Percentiles rank a stretch among this genome's conserved stretches.
These are phyloP conservation scores for Calcarius ornatus DNA, from an alignment of 2,113 vertebrate species.

Conservation along the genomic window DNA sequence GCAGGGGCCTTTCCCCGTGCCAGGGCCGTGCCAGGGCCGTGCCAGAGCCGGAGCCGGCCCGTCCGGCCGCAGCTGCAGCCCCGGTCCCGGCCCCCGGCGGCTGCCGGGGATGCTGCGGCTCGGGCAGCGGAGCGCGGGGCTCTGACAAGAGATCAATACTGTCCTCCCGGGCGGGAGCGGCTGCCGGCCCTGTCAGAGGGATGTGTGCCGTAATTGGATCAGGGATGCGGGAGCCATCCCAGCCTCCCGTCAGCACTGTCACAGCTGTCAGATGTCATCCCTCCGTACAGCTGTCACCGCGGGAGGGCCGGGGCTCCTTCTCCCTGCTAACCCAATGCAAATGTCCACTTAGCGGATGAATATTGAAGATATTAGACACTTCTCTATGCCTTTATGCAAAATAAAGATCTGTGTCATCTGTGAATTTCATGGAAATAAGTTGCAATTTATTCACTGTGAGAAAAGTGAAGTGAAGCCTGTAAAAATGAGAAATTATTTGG, in stretches of 20 bases:
- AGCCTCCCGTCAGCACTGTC: constrained; percentile 90
- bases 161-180: constrained; percentile 93
- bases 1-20: constrained; percentile 82
- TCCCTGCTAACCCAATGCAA: constrained; percentile 89
- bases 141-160: constrained; percentile 99
- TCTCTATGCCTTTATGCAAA: constrained; percentile 99
- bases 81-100: not conserved
- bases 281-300: constrained; percentile 93
- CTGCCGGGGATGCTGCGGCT: not conserved
- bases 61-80: not conserved
- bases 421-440: constrained; percentile 99
- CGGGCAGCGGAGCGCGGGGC: constrained; percentile 71
- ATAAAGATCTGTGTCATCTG: constrained; percentile 96
- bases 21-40: not conserved
- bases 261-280: constrained; percentile 99
- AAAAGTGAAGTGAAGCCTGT: constrained; percentile 90
- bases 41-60: not conserved
- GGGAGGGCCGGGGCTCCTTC: constrained; percentile 85
- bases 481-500: constrained; percentile 95
- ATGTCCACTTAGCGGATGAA: constrained; percentile 99
- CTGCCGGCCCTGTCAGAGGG: constrained; percentile 97
- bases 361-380: constrained; percentile 93
- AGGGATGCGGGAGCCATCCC: constrained; percentile 90
- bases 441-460: constrained; percentile 90
- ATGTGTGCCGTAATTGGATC: constrained; percentile 98